Conservation (phyloP, 2,888 invertebrate genomes). For the Luperina testacea region DNA sequence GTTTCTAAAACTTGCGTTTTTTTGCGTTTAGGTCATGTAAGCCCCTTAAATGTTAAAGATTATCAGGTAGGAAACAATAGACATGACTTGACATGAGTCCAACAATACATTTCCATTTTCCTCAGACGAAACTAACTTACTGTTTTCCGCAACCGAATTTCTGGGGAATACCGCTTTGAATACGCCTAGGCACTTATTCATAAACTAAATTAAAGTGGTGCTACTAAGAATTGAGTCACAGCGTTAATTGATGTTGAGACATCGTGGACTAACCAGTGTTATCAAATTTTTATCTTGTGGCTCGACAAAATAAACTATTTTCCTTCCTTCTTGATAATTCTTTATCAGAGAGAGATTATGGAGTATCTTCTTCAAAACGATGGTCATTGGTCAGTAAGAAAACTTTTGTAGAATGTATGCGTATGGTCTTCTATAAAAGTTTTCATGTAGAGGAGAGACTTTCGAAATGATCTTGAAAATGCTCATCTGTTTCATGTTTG, state of each 20-base stretch:
- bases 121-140: conserved; percentile 4
- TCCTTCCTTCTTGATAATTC: not conserved
- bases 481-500: not conserved
- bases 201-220: conserved; percentile 19
- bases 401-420: too few relatives aligned
- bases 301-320: not conserved
- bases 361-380: too few relatives aligned
- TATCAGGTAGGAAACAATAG: not conserved
- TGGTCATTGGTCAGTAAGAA: not conserved
- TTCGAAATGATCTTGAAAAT: not conserved
- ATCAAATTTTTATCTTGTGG: not conserved
- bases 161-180: conserved; percentile 37
- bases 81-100: not conserved
- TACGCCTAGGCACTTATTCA: conserved; percentile 36
- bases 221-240: conserved; percentile 29
- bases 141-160: conserved; percentile 2
- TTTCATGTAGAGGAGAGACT: not conserved
- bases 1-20: too few relatives aligned
- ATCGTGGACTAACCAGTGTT: conserved; percentile 15
- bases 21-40: too few relatives aligned
- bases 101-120: conserved; percentile 14
- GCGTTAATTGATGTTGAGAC: not conserved
- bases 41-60: not conserved
- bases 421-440: too few relatives aligned
- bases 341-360: not conserved